Evolutionary conservation across 2,888 invertebrate species (phyloP).

Genomic region (Ormyrus thymus): DNA sequence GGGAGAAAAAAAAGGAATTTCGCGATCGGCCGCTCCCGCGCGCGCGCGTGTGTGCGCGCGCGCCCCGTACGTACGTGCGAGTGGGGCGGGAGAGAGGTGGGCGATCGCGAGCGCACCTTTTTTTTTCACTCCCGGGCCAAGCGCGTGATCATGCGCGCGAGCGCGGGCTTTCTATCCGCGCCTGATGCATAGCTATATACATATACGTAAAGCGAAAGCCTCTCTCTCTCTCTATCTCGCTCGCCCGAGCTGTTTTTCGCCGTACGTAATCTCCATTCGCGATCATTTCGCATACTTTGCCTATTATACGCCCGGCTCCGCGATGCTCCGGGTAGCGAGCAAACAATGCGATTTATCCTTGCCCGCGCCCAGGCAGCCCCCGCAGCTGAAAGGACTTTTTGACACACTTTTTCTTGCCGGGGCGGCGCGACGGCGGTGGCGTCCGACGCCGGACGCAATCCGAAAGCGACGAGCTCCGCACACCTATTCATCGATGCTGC

Average conservation of each 20-base stretch:
- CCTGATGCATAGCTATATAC: constrained; percentile 27
- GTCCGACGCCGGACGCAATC: background rate
- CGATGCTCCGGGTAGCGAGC: constrained; percentile 33
- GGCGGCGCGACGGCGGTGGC: background rate
- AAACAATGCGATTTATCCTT: constrained; percentile 36
- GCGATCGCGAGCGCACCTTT: constrained; percentile 44
- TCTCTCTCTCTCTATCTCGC: background rate
- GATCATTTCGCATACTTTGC: constrained; percentile 74
- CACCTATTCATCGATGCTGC: constrained; percentile 45
- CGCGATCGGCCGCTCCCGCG: constrained; percentile 44
- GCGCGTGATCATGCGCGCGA: constrained; percentile 57
- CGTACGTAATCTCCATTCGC: constrained; percentile 73
- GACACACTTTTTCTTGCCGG: constrained; percentile 43
- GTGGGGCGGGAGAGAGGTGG: background rate
- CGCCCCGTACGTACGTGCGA: background rate
- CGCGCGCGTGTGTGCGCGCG: background rate
- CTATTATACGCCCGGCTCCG: constrained; percentile 70
- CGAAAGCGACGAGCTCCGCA: constrained; percentile 39
- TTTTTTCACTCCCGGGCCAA: constrained; percentile 52
- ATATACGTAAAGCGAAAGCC: constrained; percentile 43
- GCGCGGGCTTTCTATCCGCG: constrained; percentile 59
- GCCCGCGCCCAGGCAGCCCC: background rate
- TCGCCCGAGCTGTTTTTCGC: constrained; percentile 66
- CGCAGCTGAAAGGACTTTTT: constrained; percentile 13
- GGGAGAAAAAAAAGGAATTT: constrained; percentile 53